A percentile compares a stretch with the other conserved stretches of the same genome.
Evolutionary conservation across 2,113 vertebrate genomes (phyloP).

Genomic region (Bettongia penicillata): DNA sequence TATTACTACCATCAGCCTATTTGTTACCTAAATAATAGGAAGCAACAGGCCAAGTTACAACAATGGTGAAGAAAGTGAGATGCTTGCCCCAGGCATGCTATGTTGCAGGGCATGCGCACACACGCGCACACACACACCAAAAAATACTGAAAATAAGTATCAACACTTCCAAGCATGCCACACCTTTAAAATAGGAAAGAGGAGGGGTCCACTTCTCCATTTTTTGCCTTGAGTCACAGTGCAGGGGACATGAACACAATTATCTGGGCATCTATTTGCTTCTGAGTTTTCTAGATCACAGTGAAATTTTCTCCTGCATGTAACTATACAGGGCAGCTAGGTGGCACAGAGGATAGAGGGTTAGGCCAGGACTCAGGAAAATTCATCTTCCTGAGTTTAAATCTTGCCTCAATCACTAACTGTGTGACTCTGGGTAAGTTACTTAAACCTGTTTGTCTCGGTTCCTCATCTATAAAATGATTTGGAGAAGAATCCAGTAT

Average conservation of each 20-base stretch:
- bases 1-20: background rate
- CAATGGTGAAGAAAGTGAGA: background rate
- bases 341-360: too few relatives aligned
- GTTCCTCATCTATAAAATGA: too few relatives aligned
- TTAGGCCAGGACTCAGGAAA: too few relatives aligned
- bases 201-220: background rate
- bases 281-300: background rate
- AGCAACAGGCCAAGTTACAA: background rate
- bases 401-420: too few relatives aligned
- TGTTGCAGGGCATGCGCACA: background rate
- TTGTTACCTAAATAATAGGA: slow-evolving; percentile 5
- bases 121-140: too few relatives aligned
- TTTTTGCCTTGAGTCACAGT: background rate
- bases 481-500: too few relatives aligned
- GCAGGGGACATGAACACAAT: background rate
- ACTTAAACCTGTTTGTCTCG: too few relatives aligned
- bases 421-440: too few relatives aligned
- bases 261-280: background rate
- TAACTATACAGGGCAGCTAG: background rate
- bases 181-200: background rate
- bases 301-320: background rate
- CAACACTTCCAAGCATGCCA: background rate
- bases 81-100: background rate
- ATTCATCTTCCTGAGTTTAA: too few relatives aligned
- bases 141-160: background rate